phyloP scores from a whole-genome alignment of 2,113 vertebrate species.

The Porphyrio hochstetteri region DNA sequence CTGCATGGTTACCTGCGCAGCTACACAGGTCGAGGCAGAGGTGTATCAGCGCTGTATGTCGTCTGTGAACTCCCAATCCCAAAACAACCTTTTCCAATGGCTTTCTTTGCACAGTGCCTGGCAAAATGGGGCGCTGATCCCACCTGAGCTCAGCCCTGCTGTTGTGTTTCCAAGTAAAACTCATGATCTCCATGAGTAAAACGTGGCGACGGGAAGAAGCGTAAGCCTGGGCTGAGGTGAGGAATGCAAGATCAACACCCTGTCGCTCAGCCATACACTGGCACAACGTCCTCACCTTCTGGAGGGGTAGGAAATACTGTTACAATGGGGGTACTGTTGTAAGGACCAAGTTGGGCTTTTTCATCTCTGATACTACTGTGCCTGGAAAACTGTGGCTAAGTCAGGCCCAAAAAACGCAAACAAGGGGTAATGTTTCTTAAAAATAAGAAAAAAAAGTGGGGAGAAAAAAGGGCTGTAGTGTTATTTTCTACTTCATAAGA shows the following conservation, averaged over 20 bases:
- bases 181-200: not conserved
- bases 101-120: not conserved
- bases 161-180: not conserved
- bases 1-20: not conserved
- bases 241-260: not conserved
- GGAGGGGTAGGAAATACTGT: not conserved
- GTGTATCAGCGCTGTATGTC: not conserved
- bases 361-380: not conserved
- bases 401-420: not conserved
- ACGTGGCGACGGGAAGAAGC: not conserved
- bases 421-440: not conserved
- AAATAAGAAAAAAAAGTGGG: not conserved
- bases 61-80: not conserved
- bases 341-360: not conserved
- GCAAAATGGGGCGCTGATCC: not conserved
- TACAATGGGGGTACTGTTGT: not conserved
- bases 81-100: not conserved
- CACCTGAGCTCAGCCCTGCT: not conserved
- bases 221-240: not conserved
- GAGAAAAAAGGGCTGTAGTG: not conserved
- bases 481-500: not conserved
- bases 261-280: not conserved
- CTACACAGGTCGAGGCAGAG: not conserved
- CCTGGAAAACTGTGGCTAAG: not conserved
- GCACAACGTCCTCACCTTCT: not conserved